phyloP scores from a whole-genome alignment of 2,888 invertebrate genomes.

The Polydrusus cervinus region DNA sequence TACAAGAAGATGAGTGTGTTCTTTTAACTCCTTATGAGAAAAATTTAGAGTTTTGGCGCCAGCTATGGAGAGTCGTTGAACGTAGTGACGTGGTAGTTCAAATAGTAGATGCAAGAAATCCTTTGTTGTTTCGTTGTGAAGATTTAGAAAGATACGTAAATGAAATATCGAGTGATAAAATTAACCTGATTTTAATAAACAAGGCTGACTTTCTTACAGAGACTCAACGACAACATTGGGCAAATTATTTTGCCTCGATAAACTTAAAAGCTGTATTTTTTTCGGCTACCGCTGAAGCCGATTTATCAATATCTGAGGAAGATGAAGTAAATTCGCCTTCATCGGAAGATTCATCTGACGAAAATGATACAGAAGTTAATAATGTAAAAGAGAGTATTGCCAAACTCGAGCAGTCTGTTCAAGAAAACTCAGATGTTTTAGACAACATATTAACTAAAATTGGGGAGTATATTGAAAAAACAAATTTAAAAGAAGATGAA shows the following conservation, averaged over 20 bases:
- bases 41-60: constrained; percentile 98
- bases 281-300: constrained; percentile 83
- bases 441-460: constrained; percentile 74
- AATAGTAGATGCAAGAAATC: constrained; percentile 97
- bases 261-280: constrained; percentile 89
- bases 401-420: constrained; percentile 74
- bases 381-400: constrained; percentile 67
- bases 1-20: constrained; percentile 87
- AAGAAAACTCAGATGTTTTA: constrained; percentile 74
- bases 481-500: constrained; percentile 47
- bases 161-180: constrained; percentile 78
- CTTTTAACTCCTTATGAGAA: constrained; percentile 97
- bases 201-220: constrained; percentile 94
- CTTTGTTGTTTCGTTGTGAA: constrained; percentile 87
- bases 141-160: constrained; percentile 92
- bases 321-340: constrained; percentile 41
- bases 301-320: constrained; percentile 62
- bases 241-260: constrained; percentile 84
- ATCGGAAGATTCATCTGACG: not conserved
- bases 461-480: constrained; percentile 66
- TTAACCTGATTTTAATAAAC: constrained; percentile 91
- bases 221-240: constrained; percentile 88
- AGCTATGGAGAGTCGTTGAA: constrained; percentile 99
- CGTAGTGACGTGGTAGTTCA: constrained; percentile 94
- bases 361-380: constrained; percentile 39